Evolutionary conservation across 1,140 invertebrate genomes (phyloP).

Genomic region (Listronotus bonariensis): DNA sequence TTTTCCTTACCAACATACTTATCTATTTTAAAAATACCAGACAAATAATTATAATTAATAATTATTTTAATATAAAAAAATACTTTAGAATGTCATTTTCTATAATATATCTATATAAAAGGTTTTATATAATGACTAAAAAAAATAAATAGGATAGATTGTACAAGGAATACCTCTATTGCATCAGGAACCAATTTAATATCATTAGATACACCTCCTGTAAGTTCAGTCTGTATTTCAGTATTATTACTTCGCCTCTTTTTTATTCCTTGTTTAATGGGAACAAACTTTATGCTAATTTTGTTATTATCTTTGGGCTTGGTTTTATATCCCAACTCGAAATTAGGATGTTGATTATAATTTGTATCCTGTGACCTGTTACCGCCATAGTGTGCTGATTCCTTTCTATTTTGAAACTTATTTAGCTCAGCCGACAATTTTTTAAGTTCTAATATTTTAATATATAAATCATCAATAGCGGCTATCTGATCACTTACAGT

Average conservation of each 20-base stretch:
- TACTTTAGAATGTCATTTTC: too few species aligned
- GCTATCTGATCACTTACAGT: background rate
- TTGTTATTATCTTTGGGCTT: constrained; percentile 25
- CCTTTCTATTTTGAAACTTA: background rate
- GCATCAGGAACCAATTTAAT: too few species aligned
- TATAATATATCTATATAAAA: too few species aligned
- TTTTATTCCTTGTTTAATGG: constrained; percentile 13
- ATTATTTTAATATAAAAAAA: too few species aligned
- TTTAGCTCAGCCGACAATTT: constrained; percentile 11
- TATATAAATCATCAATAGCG: constrained; percentile 19
- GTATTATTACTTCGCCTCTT: constrained; percentile 18
- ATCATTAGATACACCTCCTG: background rate
- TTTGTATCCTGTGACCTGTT: background rate
- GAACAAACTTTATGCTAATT: constrained; percentile 32
- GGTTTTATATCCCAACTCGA: background rate
- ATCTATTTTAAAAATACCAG: too few species aligned
- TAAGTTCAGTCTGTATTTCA: constrained; percentile 21
- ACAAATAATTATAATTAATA: too few species aligned
- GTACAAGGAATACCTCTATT: too few species aligned
- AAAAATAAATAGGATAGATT: too few species aligned
- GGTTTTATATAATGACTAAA: too few species aligned
- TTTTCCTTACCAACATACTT: too few species aligned
- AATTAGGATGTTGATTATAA: background rate
- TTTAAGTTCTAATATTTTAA: constrained; percentile 17
- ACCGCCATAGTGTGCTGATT: background rate